Evolutionary conservation across 1,140 invertebrate species (phyloP).

Genomic region (Whitmania pigra): DNA sequence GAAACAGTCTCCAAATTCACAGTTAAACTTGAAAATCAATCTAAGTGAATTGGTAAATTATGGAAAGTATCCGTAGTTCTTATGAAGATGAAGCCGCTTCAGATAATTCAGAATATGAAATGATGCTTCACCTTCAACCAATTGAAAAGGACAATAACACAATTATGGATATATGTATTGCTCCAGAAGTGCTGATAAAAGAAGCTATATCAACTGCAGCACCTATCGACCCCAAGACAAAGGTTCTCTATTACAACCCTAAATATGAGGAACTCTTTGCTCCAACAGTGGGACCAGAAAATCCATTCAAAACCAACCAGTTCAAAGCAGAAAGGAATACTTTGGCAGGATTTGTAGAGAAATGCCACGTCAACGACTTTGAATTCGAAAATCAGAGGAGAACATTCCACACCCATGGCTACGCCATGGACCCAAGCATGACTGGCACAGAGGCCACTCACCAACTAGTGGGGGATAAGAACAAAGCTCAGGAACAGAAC

Average conservation of each 20-base stretch:
- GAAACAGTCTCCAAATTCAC: too few relatives aligned
- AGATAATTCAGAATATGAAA: slow-evolving; percentile 31
- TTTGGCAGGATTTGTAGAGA: slow-evolving; percentile 83
- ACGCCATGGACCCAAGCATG: slow-evolving; percentile 82
- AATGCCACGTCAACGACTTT: slow-evolving; percentile 87
- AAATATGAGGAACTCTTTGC: slow-evolving; percentile 87
- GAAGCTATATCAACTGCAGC: slow-evolving; percentile 32
- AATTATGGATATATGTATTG: slow-evolving; percentile 57
- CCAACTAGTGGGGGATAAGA: slow-evolving; percentile 53
- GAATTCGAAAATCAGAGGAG: slow-evolving; percentile 94
- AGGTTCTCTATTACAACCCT: slow-evolving; percentile 76
- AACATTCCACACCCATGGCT: slow-evolving; percentile 84
- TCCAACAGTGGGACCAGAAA: slow-evolving; percentile 72
- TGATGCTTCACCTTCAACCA: slow-evolving; percentile 49
- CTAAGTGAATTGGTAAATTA: not conserved
- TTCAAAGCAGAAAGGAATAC: slow-evolving; percentile 75
- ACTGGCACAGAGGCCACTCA: slow-evolving; percentile 48
- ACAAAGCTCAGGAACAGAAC: slow-evolving; percentile 49
- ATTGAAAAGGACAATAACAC: slow-evolving; percentile 39
- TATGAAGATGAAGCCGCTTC: too few relatives aligned
- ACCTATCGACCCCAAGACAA: slow-evolving; percentile 33
- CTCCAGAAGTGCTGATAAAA: slow-evolving; percentile 62
- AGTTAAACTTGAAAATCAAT: too few relatives aligned
- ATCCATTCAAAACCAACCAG: slow-evolving; percentile 79
- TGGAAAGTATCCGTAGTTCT: too few relatives aligned